phyloP scores from a whole-genome alignment of 2,113 vertebrate genomes.

The Falcunculus frontatus region DNA sequence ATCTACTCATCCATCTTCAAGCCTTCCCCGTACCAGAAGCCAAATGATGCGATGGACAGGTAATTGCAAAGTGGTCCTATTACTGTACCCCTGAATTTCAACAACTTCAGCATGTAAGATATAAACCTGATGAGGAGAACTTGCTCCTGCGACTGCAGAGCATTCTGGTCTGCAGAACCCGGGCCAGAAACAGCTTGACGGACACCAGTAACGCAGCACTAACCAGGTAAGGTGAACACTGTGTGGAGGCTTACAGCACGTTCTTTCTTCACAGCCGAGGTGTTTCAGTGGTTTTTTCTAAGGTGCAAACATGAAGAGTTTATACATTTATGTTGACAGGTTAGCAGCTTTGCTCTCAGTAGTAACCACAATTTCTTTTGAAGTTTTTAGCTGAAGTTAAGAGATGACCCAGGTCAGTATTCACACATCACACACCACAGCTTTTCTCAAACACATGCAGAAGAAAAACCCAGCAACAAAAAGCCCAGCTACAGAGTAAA shows the following conservation, averaged over 20 bases:
- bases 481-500: not conserved
- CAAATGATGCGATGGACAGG: fast-evolving
- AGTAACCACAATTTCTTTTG: not conserved
- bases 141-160: not conserved
- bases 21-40: not conserved
- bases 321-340: not conserved
- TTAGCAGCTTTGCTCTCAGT: not conserved
- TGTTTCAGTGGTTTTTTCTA: not conserved
- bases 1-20: not conserved
- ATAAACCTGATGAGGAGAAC: not conserved
- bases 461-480: not conserved
- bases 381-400: not conserved
- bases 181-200: not conserved
- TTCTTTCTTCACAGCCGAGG: not conserved
- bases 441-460: not conserved
- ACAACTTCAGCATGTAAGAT: fast-evolving
- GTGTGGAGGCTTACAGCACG: fast-evolving
- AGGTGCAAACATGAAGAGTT: not conserved
- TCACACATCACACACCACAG: not conserved
- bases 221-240: not conserved
- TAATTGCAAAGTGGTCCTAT: not conserved
- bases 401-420: not conserved
- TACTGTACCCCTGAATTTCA: not conserved
- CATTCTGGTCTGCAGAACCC: not conserved
- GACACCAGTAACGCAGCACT: not conserved